Base-by-base conservation (phyloP, 1,140 invertebrate genomes). In the Latrodectus geometricus region DNA sequence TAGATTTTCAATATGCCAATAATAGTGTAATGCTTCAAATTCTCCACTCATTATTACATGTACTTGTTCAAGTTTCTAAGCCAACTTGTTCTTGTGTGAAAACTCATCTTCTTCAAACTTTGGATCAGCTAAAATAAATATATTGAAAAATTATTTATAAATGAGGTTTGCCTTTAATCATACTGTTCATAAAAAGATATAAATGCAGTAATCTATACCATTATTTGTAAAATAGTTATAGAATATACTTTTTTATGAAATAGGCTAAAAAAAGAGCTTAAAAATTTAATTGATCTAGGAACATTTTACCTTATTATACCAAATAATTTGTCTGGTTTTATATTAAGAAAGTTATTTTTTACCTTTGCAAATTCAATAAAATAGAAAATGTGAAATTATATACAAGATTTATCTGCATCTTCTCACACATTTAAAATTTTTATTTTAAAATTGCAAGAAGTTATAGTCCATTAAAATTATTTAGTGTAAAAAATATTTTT, bases 101-200 rank as follows among this genome's bases (percentile, higher is more conserved):
- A 99, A 99, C 91, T 99, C 97, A 92, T 99, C 97, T 91, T 99
- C 97, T 92, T 98, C 97, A 99, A 93, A n/a, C 97, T 98, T 89
- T 96, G 95, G 91, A 96, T 96, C 88, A 99, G 92, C 93, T 99
- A 96, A 56, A 88, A 89, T 21, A 86, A 35, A 84, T 68, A 87
- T 56, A 35, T 35, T 35, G 1, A 35, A 35, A 54, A 79, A 68
- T 82, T n/a, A 68, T 65, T 61, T 54, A 54, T 14, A 70, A 84
- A 72, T 78, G 20, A 50, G 61, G 70, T 50, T n/a, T 49, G 79
- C 21, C 9, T 3, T 35, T 20, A 21, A 69, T 11, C 5, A n/a
- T n/a, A 15, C 61, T 65, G 12, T 15, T 15, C n/a, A 65, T 8
- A 9, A 11, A 65, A 65, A 9, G n/a, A 65, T 9, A 11, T n/a